These are phyloP conservation scores for Pyrrhosoma nymphula DNA, from an alignment of 2,888 invertebrate genomes.

Conservation along the genomic window DNA sequence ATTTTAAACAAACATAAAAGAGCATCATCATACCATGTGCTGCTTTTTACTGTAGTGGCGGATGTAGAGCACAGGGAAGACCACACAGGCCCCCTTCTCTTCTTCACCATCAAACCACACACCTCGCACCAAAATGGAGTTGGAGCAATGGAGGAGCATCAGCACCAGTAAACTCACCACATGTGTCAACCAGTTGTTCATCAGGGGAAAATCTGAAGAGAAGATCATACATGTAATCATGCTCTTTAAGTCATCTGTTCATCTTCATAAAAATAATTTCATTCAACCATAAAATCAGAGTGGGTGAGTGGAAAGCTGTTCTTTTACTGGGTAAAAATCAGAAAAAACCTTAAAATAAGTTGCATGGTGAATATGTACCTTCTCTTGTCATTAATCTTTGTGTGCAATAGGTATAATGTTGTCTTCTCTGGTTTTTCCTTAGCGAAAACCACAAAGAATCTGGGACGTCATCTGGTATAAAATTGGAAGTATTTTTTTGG, in stretches of 20 bases:
- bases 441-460: no score
- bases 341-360: not conserved
- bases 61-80: conserved; percentile 91
- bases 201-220: conserved; percentile 83
- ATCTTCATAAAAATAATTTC: not conserved
- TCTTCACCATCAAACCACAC: conserved; percentile 94
- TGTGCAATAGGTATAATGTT: no score
- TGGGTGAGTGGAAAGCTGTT: not conserved
- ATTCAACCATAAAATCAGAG: not conserved
- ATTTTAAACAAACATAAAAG: not conserved
- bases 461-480: no score
- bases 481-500: no score
- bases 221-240: not conserved
- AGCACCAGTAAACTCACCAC: conserved; percentile 86
- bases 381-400: no score
- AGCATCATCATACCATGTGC: not conserved
- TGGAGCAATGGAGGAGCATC: conserved; percentile 90
- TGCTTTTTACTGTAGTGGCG: conserved; percentile 76
- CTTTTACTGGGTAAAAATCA: not conserved
- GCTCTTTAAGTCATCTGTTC: not conserved
- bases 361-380: not conserved
- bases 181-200: conserved; percentile 91
- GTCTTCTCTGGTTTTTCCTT: no score
- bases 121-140: conserved; percentile 91
- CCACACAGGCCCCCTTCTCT: conserved; percentile 89